Base-by-base conservation (phyloP, 2,888 invertebrate genomes). In the Rhamnusium bicolor region DNA sequence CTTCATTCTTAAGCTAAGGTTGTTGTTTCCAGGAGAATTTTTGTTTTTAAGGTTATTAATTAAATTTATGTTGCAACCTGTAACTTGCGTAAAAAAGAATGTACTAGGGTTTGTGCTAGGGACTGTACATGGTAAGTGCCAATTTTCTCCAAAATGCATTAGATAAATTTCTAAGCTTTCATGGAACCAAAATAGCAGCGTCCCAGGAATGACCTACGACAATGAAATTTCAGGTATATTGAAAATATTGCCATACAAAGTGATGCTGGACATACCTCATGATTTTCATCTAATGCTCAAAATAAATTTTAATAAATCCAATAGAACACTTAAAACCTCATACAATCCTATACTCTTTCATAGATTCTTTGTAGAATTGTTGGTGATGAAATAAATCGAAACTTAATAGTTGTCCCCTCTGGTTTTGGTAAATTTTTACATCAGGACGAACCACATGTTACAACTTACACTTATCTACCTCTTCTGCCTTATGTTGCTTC, bases 351-450 rank as follows among this genome's bases (percentile, higher is more conserved):
- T 24, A 24, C 2, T 24, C 24, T 24, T 2, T 24, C 24, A 24
- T 24, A 6, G 16, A 60, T 60, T 24, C 24, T 24, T 24, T 24
- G 2, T 24, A 24, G 24, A 24, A 24, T 6, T 24, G 24, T 21
- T 21, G 24, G 32, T 18, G 27, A 29, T 16, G 27, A 24, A 24
- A 24, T 6, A 24, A 24, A 4, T 24, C 24, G 24, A 24, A 6
- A 24, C 2, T 24, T 24, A 24, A 10, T 46, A n/a, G 46, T 46
- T 46, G 46, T 40, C 24, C 69, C 73, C 12, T 19, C 73, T 14
- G 73, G 66, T 2, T 69, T 65, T 47, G n/a, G 69, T 16, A 69
- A 69, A 65, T n/a, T 70, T 12, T 2, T 61, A 12, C 63, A 16
- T 1, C 58, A 51, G 21, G 32, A 65, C n/a, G 46, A 47, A 12